phyloP scores from a whole-genome alignment of 2,797 vertebrate genomes.

The Okamejei kenojei region DNA sequence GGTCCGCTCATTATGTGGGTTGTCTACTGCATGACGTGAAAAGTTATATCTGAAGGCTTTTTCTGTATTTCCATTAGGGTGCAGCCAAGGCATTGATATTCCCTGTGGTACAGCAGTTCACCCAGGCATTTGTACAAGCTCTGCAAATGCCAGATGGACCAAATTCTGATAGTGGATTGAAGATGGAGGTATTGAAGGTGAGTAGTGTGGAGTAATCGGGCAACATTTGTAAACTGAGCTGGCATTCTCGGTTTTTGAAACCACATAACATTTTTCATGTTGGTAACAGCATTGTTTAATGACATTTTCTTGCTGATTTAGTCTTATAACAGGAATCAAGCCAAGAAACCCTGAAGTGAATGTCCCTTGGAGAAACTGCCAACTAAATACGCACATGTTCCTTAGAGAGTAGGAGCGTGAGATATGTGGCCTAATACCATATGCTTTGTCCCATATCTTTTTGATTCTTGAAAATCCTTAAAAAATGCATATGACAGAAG shows the following conservation, averaged over 20 bases:
- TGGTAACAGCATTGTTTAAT: not conserved
- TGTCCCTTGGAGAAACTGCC: not conserved
- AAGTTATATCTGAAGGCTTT: not conserved
- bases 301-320: not conserved
- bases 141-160: constrained; percentile 91
- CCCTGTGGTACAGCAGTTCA: constrained; percentile 96
- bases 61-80: constrained; percentile 59
- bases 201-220: constrained; percentile 25
- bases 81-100: constrained; percentile 91
- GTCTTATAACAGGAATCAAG: too few relatives aligned
- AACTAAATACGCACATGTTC: not conserved
- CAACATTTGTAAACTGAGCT: not conserved
- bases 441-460: too few relatives aligned
- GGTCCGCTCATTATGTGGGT: too few relatives aligned
- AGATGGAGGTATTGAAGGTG: constrained; percentile 97
- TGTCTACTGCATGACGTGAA: not conserved
- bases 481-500: too few relatives aligned
- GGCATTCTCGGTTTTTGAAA: not conserved
- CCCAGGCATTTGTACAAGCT: constrained; percentile 90
- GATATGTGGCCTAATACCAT: too few relatives aligned
- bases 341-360: not conserved
- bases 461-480: too few relatives aligned
- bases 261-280: not conserved
- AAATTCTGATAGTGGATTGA: constrained; percentile 88
- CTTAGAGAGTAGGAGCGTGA: not conserved